Base-by-base conservation (phyloP, 2,113 vertebrate genomes). In the Corydoras maculifer region DNA sequence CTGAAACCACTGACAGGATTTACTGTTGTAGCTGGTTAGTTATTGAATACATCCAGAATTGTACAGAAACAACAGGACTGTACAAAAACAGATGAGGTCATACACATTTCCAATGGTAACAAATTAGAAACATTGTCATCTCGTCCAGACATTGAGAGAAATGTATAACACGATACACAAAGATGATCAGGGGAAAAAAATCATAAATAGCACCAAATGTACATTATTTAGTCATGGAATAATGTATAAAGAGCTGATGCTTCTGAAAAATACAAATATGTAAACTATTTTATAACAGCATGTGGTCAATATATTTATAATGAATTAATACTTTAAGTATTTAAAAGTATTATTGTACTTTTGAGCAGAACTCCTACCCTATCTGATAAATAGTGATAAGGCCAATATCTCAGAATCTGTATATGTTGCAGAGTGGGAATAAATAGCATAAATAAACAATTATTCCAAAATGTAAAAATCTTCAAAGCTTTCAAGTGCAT, bases 131-230 rank as follows among this genome's bases (percentile, higher is more conserved):
- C 11, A 25, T 13, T 4, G 64, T 55, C 11, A 58, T 6, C 31
- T 49, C 51, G 29, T 51, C 58, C n/a, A 49, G 25, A 58, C 18
- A 48, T 29, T 58, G 5, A 64, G 61, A 63, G 9, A 62, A 53
- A 6, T 63, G 30, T 43, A 54, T 35, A 35, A 63, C 55, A 48
- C 50, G 59, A 18, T 35, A 63, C 54, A 69, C 15, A 69, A 32
- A 69, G 3, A 35, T 8, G 35, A 29, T 43, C 18, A 29, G 51
- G 18, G 18, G 2, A 25, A 25, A 12, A 58, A 62, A 50, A 60
- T 14, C 14, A 49, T 25, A 25, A 51, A 5, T 65, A 73, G 62
- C 70, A 73, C 70, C 70, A 73, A 31, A 72, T 59, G 2, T 30
- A 74, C 14, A 67, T 10, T 54, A 68, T 57, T 30, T 62, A 68